These are phyloP conservation scores for Hedya salicella DNA, from an alignment of 2,888 invertebrate species.

Conservation along the genomic window DNA sequence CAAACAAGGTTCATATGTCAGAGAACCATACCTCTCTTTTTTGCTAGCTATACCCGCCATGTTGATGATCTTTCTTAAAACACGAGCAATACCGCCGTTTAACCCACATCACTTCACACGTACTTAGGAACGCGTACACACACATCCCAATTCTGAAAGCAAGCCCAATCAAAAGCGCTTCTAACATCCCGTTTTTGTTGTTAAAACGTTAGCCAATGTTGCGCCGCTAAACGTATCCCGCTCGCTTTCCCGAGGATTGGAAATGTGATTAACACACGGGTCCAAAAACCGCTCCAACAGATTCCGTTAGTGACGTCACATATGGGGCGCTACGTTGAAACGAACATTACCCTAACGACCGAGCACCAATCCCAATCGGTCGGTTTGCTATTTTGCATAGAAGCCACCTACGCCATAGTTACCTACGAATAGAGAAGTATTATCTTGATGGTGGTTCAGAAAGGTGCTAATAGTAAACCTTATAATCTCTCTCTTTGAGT, in stretches of 20 bases:
- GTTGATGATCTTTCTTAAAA: too few relatives aligned
- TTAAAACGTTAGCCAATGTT: conserved; percentile 2
- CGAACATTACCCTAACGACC: conserved; percentile 27
- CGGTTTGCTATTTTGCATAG: conserved; percentile 30
- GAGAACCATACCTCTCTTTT: too few relatives aligned
- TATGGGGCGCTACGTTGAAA: background rate
- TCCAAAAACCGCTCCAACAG: conserved; percentile 16
- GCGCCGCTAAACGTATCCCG: conserved; percentile 3
- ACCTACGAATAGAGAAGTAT: conserved; percentile 3
- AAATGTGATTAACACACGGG: conserved; percentile 31
- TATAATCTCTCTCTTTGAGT: background rate
- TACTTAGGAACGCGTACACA: too few relatives aligned
- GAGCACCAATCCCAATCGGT: conserved; percentile 23
- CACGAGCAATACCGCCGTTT: too few relatives aligned
- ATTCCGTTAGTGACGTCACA: conserved; percentile 29
- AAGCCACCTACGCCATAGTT: conserved; percentile 4
- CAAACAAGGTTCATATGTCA: too few relatives aligned
- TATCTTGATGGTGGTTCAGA: conserved; percentile 4
- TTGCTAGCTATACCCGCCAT: too few relatives aligned
- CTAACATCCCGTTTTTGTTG: conserved; percentile 12
- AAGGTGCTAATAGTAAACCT: background rate
- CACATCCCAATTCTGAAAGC: background rate
- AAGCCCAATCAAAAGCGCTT: conserved; percentile 5
- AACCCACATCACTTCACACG: background rate
- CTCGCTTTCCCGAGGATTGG: conserved; percentile 7